Evolutionary conservation across 64 coral and sea anemone genomes (phyloP).

Genomic region (Acropora tenuis): DNA sequence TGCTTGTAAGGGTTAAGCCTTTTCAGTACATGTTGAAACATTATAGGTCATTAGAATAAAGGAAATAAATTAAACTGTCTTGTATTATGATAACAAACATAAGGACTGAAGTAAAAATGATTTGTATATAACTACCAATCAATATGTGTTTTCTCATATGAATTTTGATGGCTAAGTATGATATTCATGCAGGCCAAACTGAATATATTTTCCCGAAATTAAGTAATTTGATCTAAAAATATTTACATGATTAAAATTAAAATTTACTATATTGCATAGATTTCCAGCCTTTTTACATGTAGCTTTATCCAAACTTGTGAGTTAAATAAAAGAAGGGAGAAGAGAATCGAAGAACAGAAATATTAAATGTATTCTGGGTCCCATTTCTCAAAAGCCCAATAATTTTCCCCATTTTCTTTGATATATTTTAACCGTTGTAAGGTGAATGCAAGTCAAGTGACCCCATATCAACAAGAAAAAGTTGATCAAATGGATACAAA

Average conservation of each 20-base stretch:
- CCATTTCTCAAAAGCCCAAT: slow-evolving; percentile 10
- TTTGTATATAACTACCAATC: slow-evolving; percentile 29
- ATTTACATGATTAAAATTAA: slow-evolving; percentile 27
- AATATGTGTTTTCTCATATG: slow-evolving; percentile 28
- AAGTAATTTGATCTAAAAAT: slow-evolving; percentile 27
- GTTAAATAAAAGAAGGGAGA: slow-evolving; percentile 26
- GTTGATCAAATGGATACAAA: slow-evolving; percentile 16
- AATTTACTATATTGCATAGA: slow-evolving; percentile 29
- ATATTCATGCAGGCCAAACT: slow-evolving; percentile 17
- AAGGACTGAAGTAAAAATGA: slow-evolving; percentile 25
- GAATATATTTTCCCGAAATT: slow-evolving; percentile 26
- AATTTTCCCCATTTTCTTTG: slow-evolving; percentile 18
- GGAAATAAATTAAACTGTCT: too few relatives aligned
- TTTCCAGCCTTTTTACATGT: slow-evolving; percentile 18
- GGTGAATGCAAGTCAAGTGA: slow-evolving; percentile 27
- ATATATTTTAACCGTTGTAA: slow-evolving; percentile 16
- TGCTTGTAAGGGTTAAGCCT: too few relatives aligned
- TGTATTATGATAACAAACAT: slow-evolving; percentile 32
- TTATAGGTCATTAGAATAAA: too few relatives aligned
- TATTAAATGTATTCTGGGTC: slow-evolving; percentile 22
- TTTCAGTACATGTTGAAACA: too few relatives aligned
- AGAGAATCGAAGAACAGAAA: slow-evolving; percentile 25
- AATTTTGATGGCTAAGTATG: slow-evolving; percentile 28
- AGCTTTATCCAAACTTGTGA: slow-evolving; percentile 28
- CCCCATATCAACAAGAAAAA: slow-evolving; percentile 20